Evolutionary conservation across 2,888 invertebrate species (phyloP), one percentile per base, ranked within the genome.

Genomic region (Meta bourneti): DNA sequence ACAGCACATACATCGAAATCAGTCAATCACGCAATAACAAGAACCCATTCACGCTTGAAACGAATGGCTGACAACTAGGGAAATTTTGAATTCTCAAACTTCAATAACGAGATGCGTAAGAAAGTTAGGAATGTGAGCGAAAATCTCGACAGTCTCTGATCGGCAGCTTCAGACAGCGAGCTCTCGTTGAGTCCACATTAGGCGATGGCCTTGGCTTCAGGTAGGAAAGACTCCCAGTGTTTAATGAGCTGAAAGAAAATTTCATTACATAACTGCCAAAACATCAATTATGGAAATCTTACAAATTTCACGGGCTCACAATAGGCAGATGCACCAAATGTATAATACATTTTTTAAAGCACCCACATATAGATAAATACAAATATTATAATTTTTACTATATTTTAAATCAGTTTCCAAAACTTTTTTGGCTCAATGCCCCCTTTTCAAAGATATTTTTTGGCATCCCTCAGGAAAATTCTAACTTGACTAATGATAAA

Each of bases 221-320:
- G 99, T 94, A 98, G 96, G 95, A 99, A 99, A 48, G 97, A 97
- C 95, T 99, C 99, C 99, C 99, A 99, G 95, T 97, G 97, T 95
- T 98, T 97, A 94, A 98, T 97, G 75, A 98, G 96, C 97, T 98
- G 96, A 51, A 92, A 90, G 54, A 83, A 34, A 61, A 54, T 34
- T 51, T 51, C 75, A 19, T 54, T 13, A 86, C 9, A 75, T 7
- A 34, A 34, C 34, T 34, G 34, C 4, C 4, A 4, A 34, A 34
- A 34, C 1, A 4, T 34, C 1, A 4, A 34, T 34, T 4, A 34
- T 34, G 4, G 34, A 34, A 34, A 34, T 34, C 34, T 34, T 4
- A 34, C 34, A 34, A 34, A 86, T 34, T 75, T 78, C 74, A 79
- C 51, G 5, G 48, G 19, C 61, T 11, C 7, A 69, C 16, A 71